Conservation (phyloP, 2,888 invertebrate genomes). For the Pterostichus madidus region DNA sequence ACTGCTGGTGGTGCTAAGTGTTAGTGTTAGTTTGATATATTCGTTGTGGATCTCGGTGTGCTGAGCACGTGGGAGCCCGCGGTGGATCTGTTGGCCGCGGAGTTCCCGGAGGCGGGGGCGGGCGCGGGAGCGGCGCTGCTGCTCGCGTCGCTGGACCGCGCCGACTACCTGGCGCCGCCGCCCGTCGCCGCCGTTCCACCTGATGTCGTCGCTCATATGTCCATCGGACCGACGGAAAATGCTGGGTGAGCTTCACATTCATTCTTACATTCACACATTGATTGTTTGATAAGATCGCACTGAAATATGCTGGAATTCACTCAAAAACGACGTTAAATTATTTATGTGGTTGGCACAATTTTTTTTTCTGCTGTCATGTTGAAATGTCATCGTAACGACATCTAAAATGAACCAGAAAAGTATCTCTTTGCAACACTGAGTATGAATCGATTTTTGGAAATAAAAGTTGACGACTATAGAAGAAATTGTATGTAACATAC, state of each 20-base stretch:
- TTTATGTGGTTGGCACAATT: too few relatives aligned
- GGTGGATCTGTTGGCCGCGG: constrained; percentile 64
- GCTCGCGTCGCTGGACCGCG: constrained; percentile 58
- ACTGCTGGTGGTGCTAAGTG: not conserved
- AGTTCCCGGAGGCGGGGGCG: constrained; percentile 49
- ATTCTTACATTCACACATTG: not conserved
- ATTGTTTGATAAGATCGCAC: too few relatives aligned
- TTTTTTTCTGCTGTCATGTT: too few relatives aligned
- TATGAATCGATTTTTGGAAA: too few relatives aligned
- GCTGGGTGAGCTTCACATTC: constrained; percentile 53
- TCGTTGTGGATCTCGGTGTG: constrained; percentile 23
- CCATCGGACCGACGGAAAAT: constrained; percentile 62
- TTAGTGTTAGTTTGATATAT: not conserved
- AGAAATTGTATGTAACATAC: too few relatives aligned
- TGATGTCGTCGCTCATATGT: constrained; percentile 51
- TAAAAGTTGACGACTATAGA: too few relatives aligned
- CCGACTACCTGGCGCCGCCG: constrained; percentile 54
- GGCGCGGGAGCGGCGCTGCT: constrained; percentile 47
- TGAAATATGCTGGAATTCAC: too few relatives aligned
- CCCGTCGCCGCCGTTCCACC: constrained; percentile 49
- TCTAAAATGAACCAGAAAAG: too few relatives aligned
- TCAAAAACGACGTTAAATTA: too few relatives aligned
- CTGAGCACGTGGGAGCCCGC: constrained; percentile 44
- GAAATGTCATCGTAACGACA: too few relatives aligned
- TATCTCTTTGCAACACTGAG: too few relatives aligned